Base-by-base conservation (phyloP, 2,113 vertebrate genomes). In the Zosterops japonicus region DNA sequence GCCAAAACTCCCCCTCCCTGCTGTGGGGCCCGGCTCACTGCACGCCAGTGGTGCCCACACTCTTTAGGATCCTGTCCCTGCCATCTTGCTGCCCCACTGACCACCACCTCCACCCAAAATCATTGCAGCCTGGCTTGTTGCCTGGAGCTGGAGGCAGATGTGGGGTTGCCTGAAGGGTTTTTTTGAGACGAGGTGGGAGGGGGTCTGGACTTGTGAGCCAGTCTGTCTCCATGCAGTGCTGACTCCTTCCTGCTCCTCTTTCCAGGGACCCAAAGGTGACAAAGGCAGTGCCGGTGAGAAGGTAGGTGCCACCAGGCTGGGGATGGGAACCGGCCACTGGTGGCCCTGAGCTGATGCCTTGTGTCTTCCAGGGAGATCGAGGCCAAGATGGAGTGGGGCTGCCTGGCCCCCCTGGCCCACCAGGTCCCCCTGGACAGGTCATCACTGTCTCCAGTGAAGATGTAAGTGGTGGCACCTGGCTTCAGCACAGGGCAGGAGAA, bases 201-300 rank as follows among this genome's bases (percentile, higher is more conserved):
- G 44, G 2, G 5, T 64, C 57, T 68, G 41, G 0, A 0, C 57
- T 63, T 29, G 46, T 52, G 50, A 83, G 59, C 23, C 35, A 39
- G 27, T 72, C 69, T 0, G 0, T 42, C 70, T 23, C 28, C 5
- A 1, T 2, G 5, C 25, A 29, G 6, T 69, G 28, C 59, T 94
- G 75, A 72, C 41, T 17, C 42, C 57, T 35, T 22, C n/a, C 28
- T 79, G 24, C 42, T 83, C 29, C 68, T 97, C 56, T 49, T 97
- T 95, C 55, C 88, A 99, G 99, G 99, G 99, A 67, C 96, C 96
- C 24, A 99, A 98, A 86, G 99, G 99, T 35, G 98, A 98, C 9
- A 95, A 52, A 47, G 99, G 99, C 25, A 97, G 96, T 64, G 93
- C 63, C 2, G 99, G 99, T 18, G 98, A 99, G 36, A 98, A 96